Percentiles rank a stretch among this genome's conserved stretches.
These are phyloP conservation scores for Aricia artaxerxes DNA, from an alignment of 2,888 invertebrate species.

Conservation along the genomic window DNA sequence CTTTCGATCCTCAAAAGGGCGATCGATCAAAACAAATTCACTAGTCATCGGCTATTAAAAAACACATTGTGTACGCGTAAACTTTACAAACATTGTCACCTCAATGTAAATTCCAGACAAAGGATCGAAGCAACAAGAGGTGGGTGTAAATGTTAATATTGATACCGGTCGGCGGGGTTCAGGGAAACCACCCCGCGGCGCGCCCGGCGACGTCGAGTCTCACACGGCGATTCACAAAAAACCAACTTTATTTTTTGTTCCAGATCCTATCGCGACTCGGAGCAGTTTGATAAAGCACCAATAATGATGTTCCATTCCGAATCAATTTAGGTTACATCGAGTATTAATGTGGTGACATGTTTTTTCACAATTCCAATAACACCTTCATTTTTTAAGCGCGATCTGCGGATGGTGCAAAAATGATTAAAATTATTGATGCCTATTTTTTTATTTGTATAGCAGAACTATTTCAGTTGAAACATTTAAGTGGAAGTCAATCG, in stretches of 20 bases:
- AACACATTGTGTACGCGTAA: constrained; percentile 72
- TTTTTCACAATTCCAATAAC: constrained; percentile 45
- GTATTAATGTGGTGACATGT: constrained; percentile 63
- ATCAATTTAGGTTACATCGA: constrained; percentile 67
- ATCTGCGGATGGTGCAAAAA: not conserved
- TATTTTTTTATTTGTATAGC: not conserved
- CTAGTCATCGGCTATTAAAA: constrained; percentile 78
- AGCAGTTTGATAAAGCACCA: constrained; percentile 78
- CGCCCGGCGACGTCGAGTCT: constrained; percentile 73
- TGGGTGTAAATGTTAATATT: constrained; percentile 77
- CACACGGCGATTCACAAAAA: constrained; percentile 71
- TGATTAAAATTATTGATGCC: not conserved
- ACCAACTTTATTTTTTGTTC: constrained; percentile 67
- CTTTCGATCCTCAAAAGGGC: constrained; percentile 51
- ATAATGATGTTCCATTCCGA: constrained; percentile 78
- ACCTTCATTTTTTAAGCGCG: constrained; percentile 3
- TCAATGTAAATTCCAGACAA: constrained; percentile 71
- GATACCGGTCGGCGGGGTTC: constrained; percentile 57
- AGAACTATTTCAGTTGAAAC: not conserved
- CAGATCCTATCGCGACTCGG: constrained; percentile 67
- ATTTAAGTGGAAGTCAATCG: not conserved
- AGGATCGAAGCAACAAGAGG: constrained; percentile 67
- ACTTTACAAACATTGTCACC: constrained; percentile 78
- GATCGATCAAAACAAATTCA: constrained; percentile 79
- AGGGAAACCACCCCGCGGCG: constrained; percentile 77